Base-by-base conservation (phyloP, 2,888 invertebrate species). In the Polietes domitor region DNA sequence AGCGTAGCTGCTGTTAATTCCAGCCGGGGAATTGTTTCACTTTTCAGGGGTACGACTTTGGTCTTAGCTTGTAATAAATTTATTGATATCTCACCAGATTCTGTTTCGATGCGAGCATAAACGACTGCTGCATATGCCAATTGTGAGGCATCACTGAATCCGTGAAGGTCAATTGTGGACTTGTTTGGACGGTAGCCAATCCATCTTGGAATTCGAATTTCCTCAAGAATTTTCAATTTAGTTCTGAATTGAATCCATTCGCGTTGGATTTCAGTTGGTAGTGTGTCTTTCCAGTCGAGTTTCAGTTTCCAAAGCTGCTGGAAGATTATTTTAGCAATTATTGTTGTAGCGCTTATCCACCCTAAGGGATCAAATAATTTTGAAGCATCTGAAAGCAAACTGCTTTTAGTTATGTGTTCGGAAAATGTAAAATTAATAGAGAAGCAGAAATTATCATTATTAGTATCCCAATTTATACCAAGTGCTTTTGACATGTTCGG, bases 331-430 rank as follows among this genome's bases (percentile, higher is more conserved):
- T 87, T 85, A 0, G 83, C 80, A 6, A 73, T 32, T 12, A 86
- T 77, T 6, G 82, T 80, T 4, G 75, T 84, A 5, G 85, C 83
- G 0, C 80, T 24, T 9, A 86, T 41, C 86, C 75, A 85, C 4
- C 85, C 86, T 63, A 86, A 58, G n/a, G 85, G 85, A 70, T 85
- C 80, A 61, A 81, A 85, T 19, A 85, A 72, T 53, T 80, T 82
- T 1, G 79, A 68, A 2, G 79, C 61, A 17, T 85, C 76, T 55
- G 84, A 86, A 70, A 74, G 68, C 21, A 79, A 17, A 74, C 17
- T 74, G 19, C 68, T 41, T 65, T 77, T 77, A 61, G 71, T 77
- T 21, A 70, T 77, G 17, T 15, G 37, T 7, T 68, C 4, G 19
- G 79, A 28, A 53, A 41, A 55, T 15, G 17, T 41, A 26, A 71